Conservation (phyloP, 2,113 vertebrate species). For the Thamnophis sirtalis region DNA sequence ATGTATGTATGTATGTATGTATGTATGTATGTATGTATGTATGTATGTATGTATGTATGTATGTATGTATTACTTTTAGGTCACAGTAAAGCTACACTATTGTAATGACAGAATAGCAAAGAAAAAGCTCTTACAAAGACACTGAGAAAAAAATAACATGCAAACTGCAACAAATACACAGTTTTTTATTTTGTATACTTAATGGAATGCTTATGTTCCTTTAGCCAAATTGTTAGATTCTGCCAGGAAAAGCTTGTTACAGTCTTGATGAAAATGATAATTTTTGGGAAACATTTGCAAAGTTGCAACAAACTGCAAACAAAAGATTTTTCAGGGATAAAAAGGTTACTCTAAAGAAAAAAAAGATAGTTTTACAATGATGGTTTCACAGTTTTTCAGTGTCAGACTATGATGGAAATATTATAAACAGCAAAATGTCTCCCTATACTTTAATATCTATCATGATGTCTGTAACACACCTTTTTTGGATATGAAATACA, state of each 20-base stretch:
- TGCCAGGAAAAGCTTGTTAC: not conserved
- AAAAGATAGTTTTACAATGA: not conserved
- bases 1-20: no score
- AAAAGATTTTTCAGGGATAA: not conserved
- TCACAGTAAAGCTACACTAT: not conserved
- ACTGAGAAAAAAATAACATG: conserved; percentile 2
- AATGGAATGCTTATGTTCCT: not conserved
- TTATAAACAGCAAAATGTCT: not conserved
- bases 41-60: no score
- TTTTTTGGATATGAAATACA: not conserved
- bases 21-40: no score
- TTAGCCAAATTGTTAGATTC: not conserved
- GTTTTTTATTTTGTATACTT: not conserved
- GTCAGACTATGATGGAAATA: not conserved
- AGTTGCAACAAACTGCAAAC: not conserved
- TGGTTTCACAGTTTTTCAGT: no score
- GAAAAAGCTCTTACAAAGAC: conserved; percentile 10
- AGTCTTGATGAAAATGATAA: not conserved
- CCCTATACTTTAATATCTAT: not conserved
- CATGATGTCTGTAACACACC: not conserved
- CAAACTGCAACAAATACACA: not conserved
- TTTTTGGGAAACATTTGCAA: not conserved
- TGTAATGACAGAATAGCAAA: conserved; percentile 18
- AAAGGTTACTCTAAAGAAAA: not conserved
- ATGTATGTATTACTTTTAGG: not conserved